Percentiles rank a stretch among this genome's conserved stretches.
Evolutionary conservation across 2,113 vertebrate genomes (phyloP).

Genomic region (Oreotrochilus melanogaster): DNA sequence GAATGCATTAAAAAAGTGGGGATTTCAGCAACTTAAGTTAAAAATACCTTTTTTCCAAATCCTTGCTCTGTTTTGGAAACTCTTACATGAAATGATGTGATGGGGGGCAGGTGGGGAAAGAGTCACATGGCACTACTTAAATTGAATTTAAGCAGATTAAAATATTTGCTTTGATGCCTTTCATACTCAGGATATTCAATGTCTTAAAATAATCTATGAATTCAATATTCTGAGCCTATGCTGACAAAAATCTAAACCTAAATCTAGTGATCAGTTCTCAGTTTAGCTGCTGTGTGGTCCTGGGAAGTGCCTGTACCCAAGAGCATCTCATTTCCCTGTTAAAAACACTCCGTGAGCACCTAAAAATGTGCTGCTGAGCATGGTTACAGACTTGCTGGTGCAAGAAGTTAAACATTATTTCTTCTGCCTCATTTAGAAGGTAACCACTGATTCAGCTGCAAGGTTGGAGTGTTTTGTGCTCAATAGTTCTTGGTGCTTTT

Average conservation of each 20-base stretch:
- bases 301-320: background rate
- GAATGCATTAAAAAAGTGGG: background rate
- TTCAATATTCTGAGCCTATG: background rate
- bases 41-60: background rate
- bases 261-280: background rate
- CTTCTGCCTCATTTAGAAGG: background rate
- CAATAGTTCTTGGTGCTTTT: background rate
- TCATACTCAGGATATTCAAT: background rate
- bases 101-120: background rate
- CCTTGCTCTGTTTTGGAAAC: conserved; percentile 21
- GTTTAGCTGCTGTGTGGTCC: background rate
- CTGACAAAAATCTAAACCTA: background rate
- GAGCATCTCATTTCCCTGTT: background rate
- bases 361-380: background rate
- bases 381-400: background rate
- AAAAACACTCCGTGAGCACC: background rate
- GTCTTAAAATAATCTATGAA: conserved; percentile 39
- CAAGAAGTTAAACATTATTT: background rate
- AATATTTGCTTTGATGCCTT: background rate
- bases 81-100: background rate
- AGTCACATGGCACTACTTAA: background rate
- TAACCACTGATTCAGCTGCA: background rate
- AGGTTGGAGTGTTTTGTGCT: background rate
- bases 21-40: conserved; percentile 27
- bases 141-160: background rate